Base-by-base conservation (phyloP, 2,797 vertebrate genomes). In the Sciurus vulgaris region DNA sequence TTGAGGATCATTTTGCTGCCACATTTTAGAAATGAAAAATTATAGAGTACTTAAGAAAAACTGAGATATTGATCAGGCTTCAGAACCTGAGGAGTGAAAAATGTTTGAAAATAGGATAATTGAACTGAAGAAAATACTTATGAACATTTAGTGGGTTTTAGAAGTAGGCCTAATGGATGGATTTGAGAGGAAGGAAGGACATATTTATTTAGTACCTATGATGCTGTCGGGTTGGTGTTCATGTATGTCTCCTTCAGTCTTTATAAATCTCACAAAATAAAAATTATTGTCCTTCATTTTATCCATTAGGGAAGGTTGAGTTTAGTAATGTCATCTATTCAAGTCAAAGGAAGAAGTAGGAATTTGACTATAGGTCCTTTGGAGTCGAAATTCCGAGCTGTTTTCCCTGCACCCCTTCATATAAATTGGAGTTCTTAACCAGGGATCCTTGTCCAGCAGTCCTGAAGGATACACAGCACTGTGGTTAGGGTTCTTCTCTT, bases 231-330 rank as follows among this genome's bases (percentile, higher is more conserved):
- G 18, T 35, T 61, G 2, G 8, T 2, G 38, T 61, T 79, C 6
- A 72, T 5, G 47, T 33, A 38, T 15, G 44, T 67, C 6, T 28
- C 41, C 17, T 76, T 61, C 61, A 67, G 26, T 91, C 54, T 94
- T 96, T 61, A 20, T 72, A 69, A 44, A 6, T 67, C 51, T 95
- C 47, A 49, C 86, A 77, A 87, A 41, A 59, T 67, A 63, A 73
- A 14, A 49, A 67, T 73, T 77, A 30, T 70, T 93, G 20, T 82
- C 10, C 17, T 73, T 10, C 67, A 14, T 83, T 78, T 96, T 77
- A 82, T 3, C 18, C 8, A 70, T 12, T n/a, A 84, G 7, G 33
- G 72, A 85, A 89, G 30, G 15, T 94, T 3, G 35, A 59, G 2
- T 44, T 86, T n/a, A 72, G 54, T 14, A 73, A 65, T 54, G 6